Conservation (phyloP, 2,888 invertebrate genomes). For the Schizaphis graminum region DNA sequence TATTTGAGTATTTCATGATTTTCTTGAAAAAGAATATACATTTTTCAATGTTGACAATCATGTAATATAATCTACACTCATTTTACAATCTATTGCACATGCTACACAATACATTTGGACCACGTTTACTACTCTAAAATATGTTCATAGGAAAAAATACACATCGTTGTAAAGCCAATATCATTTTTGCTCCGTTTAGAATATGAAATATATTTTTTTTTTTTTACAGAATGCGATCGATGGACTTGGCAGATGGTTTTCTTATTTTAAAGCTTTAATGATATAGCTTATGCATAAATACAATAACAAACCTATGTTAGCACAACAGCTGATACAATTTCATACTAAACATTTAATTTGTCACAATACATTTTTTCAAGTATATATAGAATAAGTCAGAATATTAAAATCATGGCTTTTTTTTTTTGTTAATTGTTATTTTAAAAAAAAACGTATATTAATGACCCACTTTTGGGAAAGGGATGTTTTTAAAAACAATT, state of each 20-base stretch:
- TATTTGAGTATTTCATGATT: neutral
- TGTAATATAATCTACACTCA: conserved; percentile 14
- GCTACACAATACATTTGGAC: conserved; percentile 21
- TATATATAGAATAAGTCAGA: neutral
- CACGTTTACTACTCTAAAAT: neutral
- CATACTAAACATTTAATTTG: neutral
- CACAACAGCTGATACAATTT: neutral
- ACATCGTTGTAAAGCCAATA: conserved; percentile 29
- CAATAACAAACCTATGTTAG: neutral
- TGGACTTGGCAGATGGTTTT: conserved; percentile 3
- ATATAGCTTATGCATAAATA: neutral
- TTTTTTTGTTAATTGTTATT: neutral
- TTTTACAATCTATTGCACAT: conserved; percentile 39
- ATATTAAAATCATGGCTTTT: neutral
- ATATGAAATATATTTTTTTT: conserved; percentile 6
- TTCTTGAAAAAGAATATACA: neutral
- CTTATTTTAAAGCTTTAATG: neutral
- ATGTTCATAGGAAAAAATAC: conserved; percentile 33
- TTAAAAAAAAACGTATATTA: neutral
- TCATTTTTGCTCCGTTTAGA: neutral
- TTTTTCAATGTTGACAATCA: conserved; percentile 3
- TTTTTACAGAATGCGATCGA: neutral
- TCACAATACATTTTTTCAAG: neutral
- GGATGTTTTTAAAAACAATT: neutral
- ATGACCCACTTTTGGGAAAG: neutral